Evolutionary conservation across 2,113 vertebrate genomes (phyloP).

Genomic region (Vulpes vulpes): DNA sequence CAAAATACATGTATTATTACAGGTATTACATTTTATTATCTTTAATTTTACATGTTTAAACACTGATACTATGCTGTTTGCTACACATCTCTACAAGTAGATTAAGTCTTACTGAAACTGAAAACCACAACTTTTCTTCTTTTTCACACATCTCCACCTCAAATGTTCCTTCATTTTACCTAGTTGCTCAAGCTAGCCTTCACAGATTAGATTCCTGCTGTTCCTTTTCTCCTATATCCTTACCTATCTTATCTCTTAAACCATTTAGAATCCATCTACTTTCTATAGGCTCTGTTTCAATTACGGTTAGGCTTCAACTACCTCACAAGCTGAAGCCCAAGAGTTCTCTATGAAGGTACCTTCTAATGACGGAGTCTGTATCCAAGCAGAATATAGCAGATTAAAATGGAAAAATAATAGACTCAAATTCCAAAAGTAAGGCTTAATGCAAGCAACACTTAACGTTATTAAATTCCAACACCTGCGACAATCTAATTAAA

Average conservation of each 20-base stretch:
- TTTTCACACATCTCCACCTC: neutral
- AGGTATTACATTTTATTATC: no score
- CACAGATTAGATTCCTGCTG: neutral
- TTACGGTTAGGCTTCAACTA: neutral
- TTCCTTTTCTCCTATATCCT: neutral
- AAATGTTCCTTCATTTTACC: neutral
- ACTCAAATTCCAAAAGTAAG: conserved; percentile 40
- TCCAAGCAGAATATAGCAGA: neutral
- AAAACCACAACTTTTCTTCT: conserved; percentile 19
- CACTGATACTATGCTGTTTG: neutral
- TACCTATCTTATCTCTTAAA: neutral
- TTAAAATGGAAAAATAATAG: conserved; percentile 21
- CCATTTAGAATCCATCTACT: neutral
- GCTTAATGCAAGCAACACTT: conserved; percentile 25
- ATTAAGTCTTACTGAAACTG: neutral
- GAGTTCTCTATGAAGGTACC: neutral
- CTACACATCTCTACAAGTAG: neutral
- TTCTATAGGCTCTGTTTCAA: neutral
- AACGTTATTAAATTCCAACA: neutral
- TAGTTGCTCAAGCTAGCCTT: neutral
- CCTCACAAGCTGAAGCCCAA: neutral
- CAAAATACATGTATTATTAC: neutral
- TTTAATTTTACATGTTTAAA: neutral
- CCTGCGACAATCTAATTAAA: conserved; percentile 28
- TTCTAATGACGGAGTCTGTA: neutral